Evolutionary conservation across 2,888 invertebrate species (phyloP).

Genomic region (Cerastoderma edule): DNA sequence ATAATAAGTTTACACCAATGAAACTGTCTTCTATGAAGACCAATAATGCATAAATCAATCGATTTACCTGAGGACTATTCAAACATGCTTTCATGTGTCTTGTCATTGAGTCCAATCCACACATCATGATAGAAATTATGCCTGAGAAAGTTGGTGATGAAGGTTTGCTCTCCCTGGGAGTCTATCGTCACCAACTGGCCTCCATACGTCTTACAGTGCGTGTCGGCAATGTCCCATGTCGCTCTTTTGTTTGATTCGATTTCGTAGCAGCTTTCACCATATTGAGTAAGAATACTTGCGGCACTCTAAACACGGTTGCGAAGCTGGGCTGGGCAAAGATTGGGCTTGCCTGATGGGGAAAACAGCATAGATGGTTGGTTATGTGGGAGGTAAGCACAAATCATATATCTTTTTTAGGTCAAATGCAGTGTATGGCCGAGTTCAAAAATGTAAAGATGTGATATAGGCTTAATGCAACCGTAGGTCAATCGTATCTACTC

Average conservation of each 20-base stretch:
- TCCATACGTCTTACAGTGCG: background rate
- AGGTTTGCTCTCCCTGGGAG: slow-evolving; percentile 1
- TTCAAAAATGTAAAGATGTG: no score
- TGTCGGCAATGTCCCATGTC: slow-evolving; percentile 18
- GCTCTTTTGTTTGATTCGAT: slow-evolving; percentile 15
- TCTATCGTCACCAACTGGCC: slow-evolving; percentile 5
- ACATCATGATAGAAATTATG: slow-evolving; percentile 16
- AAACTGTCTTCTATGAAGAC: no score
- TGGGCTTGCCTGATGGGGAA: slow-evolving; percentile 17
- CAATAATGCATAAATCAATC: no score
- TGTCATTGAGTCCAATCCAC: background rate
- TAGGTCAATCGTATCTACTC: no score
- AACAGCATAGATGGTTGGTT: no score
- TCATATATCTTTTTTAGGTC: no score
- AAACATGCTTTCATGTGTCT: background rate
- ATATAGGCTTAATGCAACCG: no score
- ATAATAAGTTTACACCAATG: no score
- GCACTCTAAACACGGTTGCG: slow-evolving; percentile 17
- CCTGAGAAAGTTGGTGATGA: slow-evolving; percentile 9
- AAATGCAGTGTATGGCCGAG: no score
- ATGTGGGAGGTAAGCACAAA: no score
- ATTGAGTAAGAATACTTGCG: slow-evolving; percentile 20
- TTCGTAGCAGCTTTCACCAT: slow-evolving; percentile 30
- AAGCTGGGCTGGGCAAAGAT: slow-evolving; percentile 14
- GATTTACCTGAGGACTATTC: background rate